These are phyloP conservation scores for Protobothrops mucrosquamatus DNA, from an alignment of 2,113 vertebrate species.

Conservation along the genomic window DNA sequence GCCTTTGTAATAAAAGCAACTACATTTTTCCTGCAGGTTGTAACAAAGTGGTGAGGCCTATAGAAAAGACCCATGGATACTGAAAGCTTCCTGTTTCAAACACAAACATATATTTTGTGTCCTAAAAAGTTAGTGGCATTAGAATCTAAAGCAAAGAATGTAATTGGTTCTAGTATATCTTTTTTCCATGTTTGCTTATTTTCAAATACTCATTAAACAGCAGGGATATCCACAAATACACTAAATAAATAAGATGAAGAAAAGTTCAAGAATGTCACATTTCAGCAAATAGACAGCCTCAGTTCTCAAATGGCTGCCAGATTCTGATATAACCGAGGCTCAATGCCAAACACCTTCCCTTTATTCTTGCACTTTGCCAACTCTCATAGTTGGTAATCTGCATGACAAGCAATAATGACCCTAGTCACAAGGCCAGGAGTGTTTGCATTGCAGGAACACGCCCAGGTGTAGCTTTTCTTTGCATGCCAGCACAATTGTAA, in stretches of 20 bases:
- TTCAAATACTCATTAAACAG: neutral
- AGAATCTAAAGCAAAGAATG: neutral
- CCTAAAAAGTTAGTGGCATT: neutral
- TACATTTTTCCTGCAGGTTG: neutral
- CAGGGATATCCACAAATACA: neutral
- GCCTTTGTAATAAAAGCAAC: slow-evolving; percentile 10
- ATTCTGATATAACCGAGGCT: slow-evolving; percentile 10
- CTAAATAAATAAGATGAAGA: slow-evolving; percentile 25
- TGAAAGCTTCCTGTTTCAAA: neutral
- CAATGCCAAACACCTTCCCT: neutral
- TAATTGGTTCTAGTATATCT: neutral
- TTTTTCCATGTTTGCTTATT: neutral
- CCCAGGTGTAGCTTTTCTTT: neutral
- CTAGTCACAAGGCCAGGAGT: neutral
- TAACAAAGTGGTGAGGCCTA: neutral
- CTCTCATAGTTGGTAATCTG: neutral
- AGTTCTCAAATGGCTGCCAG: slow-evolving; percentile 14
- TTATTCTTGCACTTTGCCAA: neutral
- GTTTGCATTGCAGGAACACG: neutral
- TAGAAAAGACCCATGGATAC: neutral
- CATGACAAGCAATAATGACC: neutral
- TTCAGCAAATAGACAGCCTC: neutral
- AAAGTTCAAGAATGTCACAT: neutral
- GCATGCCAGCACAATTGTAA: neutral
- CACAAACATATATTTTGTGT: neutral